A percentile compares a stretch with the other conserved stretches of the same genome.
Conservation (phyloP, 2,797 vertebrate species). For the Urophycis tenuis region DNA sequence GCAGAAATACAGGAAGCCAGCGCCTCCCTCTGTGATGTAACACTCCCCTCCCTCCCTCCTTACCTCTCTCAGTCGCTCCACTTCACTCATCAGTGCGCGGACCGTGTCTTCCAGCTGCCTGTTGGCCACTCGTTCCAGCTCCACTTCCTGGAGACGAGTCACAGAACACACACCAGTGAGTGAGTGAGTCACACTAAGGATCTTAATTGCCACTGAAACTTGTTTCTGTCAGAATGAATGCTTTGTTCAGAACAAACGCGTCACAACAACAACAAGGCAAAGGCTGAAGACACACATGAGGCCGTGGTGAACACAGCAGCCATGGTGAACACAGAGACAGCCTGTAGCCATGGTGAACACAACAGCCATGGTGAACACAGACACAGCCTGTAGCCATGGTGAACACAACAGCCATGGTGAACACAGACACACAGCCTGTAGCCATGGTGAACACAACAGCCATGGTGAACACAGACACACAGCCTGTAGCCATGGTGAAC, state of each 20-base stretch:
- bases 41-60: slow-evolving; percentile 17
- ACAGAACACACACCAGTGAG: background rate
- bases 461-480: too few relatives aligned
- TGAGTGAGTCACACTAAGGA: background rate
- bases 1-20: slow-evolving; percentile 17
- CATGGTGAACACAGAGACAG: too few relatives aligned
- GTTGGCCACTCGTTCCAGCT: slow-evolving; percentile 59
- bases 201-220: background rate
- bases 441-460: too few relatives aligned
- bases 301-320: too few relatives aligned
- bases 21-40: slow-evolving; percentile 25
- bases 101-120: slow-evolving; percentile 64
- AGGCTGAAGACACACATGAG: background rate
- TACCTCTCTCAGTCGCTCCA: slow-evolving; percentile 72
- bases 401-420: too few relatives aligned
- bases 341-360: too few relatives aligned
- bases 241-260: background rate
- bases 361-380: too few relatives aligned
- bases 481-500: too few relatives aligned
- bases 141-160: slow-evolving; percentile 60
- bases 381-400: too few relatives aligned
- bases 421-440: too few relatives aligned
- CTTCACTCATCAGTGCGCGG: slow-evolving; percentile 58
- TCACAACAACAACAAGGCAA: background rate
- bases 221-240: background rate